Evolutionary conservation across 1,140 invertebrate genomes (phyloP).

Genomic region (Tetramorium simillimum): DNA sequence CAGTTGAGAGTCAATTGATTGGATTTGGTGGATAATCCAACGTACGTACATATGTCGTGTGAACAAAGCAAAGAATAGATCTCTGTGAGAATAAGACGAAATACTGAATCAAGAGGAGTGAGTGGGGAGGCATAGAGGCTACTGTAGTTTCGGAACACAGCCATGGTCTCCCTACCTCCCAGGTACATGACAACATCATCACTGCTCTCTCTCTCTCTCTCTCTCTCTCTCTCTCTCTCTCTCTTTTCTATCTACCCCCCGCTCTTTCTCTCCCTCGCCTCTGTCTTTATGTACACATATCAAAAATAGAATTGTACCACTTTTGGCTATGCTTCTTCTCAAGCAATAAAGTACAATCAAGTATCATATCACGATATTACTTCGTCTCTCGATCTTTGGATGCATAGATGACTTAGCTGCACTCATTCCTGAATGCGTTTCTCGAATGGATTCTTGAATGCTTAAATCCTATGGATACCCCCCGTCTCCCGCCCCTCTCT

Average conservation of each 20-base stretch:
- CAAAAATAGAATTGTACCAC: constrained; percentile 41
- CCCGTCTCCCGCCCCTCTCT: background rate
- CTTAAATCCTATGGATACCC: constrained; percentile 28
- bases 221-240: constrained; percentile 52
- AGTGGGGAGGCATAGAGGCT: constrained; percentile 85
- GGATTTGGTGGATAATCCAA: constrained; percentile 82
- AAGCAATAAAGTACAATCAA: background rate
- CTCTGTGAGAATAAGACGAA: constrained; percentile 76
- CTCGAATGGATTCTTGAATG: constrained; percentile 38
- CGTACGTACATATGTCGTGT: constrained; percentile 81
- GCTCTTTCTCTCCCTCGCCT: constrained; percentile 6
- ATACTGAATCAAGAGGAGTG: constrained; percentile 80
- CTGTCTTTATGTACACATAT: constrained; percentile 15
- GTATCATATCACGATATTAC: background rate
- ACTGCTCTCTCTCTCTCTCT: constrained; percentile 79
- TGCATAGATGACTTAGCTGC: constrained; percentile 8
- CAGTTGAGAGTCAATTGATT: constrained; percentile 82
- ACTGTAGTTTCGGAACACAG: constrained; percentile 89
- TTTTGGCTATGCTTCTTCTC: background rate
- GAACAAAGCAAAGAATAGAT: constrained; percentile 72
- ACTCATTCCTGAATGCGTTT: constrained; percentile 29
- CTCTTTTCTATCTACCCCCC: constrained; percentile 36
- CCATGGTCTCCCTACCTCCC: constrained; percentile 88
- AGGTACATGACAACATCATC: constrained; percentile 86
- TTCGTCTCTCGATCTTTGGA: constrained; percentile 24